phyloP scores from a whole-genome alignment of 2,797 vertebrate species.

The Acipenser oxyrinchus region DNA sequence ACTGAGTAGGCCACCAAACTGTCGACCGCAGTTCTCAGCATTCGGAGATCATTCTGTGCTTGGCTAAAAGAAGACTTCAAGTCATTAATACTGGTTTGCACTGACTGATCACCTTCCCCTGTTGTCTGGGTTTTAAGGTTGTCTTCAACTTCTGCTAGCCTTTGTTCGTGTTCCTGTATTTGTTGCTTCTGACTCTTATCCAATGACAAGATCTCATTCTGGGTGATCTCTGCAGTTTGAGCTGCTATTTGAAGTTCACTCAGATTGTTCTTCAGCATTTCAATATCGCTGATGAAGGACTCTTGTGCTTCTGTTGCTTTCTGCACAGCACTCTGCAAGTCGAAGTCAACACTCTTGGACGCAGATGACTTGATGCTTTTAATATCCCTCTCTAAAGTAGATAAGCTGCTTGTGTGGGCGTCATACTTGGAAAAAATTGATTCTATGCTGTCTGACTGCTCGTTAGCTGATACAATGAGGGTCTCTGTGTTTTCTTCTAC shows the following conservation, averaged over 20 bases:
- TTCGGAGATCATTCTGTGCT: slow-evolving; percentile 65
- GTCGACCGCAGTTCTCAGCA: slow-evolving; percentile 59
- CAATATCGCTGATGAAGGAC: slow-evolving; percentile 44
- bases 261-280: slow-evolving; percentile 52
- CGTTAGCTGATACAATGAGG: slow-evolving; percentile 31
- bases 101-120: slow-evolving; percentile 3
- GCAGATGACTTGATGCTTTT: slow-evolving; percentile 29
- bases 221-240: slow-evolving; percentile 40
- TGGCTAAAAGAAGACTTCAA: slow-evolving; percentile 53
- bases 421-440: slow-evolving; percentile 54
- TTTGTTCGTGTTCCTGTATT: slow-evolving; percentile 32
- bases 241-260: slow-evolving; percentile 53
- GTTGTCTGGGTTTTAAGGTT: neutral
- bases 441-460: slow-evolving; percentile 51
- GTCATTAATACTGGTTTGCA: slow-evolving; percentile 44
- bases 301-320: slow-evolving; percentile 51
- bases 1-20: slow-evolving; percentile 65
- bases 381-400: slow-evolving; percentile 32
- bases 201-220: slow-evolving; percentile 40
- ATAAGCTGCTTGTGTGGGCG: slow-evolving; percentile 51
- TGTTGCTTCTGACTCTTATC: slow-evolving; percentile 33
- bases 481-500: slow-evolving; percentile 57
- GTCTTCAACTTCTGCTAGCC: slow-evolving; percentile 27
- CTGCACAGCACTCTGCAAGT: slow-evolving; percentile 31
- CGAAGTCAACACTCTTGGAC: slow-evolving; percentile 20